A percentile compares a stretch with the other conserved stretches of the same genome.
These are phyloP conservation scores for Myripristis jacobus DNA, from an alignment of 2,797 vertebrate genomes.

Conservation along the genomic window DNA sequence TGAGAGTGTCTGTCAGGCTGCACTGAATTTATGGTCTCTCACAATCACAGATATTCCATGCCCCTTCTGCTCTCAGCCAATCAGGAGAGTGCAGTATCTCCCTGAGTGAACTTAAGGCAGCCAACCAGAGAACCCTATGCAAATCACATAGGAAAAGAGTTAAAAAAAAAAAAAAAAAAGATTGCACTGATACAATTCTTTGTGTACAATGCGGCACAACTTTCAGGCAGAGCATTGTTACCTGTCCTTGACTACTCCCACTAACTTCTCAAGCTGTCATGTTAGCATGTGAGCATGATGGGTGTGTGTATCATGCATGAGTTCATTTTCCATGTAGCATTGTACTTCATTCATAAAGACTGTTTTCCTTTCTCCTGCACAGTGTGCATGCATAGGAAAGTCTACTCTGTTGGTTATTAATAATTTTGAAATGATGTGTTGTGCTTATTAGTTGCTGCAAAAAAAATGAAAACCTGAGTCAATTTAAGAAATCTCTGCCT, in stretches of 20 bases:
- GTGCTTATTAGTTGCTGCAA: no score
- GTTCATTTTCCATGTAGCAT: neutral
- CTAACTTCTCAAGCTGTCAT: neutral
- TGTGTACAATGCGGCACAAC: slow-evolving; percentile 1
- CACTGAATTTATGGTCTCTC: slow-evolving; percentile 75
- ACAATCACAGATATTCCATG: slow-evolving; percentile 50
- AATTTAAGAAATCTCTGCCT: no score
- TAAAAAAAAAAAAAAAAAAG: slow-evolving; percentile 1
- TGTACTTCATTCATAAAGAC: neutral
- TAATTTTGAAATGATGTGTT: no score
- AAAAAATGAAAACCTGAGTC: no score
- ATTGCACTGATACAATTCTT: neutral
- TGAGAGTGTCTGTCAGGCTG: slow-evolving; percentile 34
- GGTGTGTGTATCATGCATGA: neutral
- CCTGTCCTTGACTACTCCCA: neutral
- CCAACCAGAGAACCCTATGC: slow-evolving; percentile 64
- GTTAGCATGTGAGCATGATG: neutral
- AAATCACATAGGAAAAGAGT: slow-evolving; percentile 41
- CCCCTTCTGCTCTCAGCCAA: slow-evolving; percentile 69
- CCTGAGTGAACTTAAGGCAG: slow-evolving; percentile 41
- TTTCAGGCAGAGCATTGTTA: neutral
- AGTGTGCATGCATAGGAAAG: no score
- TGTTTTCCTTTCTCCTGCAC: neutral
- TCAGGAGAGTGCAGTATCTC: slow-evolving; percentile 48
- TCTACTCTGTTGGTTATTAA: no score